These are phyloP conservation scores for Timema cristinae DNA, from an alignment of 2,888 invertebrate genomes.

Conservation along the genomic window DNA sequence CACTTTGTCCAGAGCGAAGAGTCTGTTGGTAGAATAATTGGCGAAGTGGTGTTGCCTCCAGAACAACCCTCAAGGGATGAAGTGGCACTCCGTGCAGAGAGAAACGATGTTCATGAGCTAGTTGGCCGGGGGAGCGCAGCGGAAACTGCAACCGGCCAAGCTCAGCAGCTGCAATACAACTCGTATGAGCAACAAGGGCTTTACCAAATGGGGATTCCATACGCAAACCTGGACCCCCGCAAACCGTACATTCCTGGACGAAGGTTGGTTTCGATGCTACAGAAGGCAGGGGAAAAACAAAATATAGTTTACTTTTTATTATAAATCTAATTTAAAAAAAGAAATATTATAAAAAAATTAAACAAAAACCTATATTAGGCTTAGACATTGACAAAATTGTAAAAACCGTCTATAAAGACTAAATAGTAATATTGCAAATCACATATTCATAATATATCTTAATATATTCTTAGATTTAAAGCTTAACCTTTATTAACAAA, in stretches of 20 bases:
- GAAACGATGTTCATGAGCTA: conserved; percentile 16
- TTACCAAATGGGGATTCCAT: conserved; percentile 46
- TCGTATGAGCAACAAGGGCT: conserved; percentile 30
- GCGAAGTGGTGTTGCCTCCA: conserved; percentile 16
- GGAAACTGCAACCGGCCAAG: not conserved
- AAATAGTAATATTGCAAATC: no score
- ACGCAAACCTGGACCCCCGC: conserved; percentile 43
- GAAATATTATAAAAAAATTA: no score
- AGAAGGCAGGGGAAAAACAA: no score
- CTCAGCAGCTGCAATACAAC: conserved; percentile 19
- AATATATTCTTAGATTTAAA: no score
- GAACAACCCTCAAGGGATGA: conserved; percentile 44
- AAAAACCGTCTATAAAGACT: no score
- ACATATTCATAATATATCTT: no score
- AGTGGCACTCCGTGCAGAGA: conserved; percentile 38
- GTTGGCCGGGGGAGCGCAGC: conserved; percentile 38
- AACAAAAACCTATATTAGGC: no score
- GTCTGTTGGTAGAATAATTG: not conserved
- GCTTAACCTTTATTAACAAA: no score
- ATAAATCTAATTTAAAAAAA: no score
- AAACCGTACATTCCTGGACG: conserved; percentile 50
- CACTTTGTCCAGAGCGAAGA: conserved; percentile 26
- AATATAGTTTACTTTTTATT: no score
- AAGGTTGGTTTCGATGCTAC: conserved; percentile 56
- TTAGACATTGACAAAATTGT: no score